These are phyloP conservation scores for Ophthalmolycus amberensis DNA, from an alignment of 2,113 vertebrate genomes.

Conservation along the genomic window DNA sequence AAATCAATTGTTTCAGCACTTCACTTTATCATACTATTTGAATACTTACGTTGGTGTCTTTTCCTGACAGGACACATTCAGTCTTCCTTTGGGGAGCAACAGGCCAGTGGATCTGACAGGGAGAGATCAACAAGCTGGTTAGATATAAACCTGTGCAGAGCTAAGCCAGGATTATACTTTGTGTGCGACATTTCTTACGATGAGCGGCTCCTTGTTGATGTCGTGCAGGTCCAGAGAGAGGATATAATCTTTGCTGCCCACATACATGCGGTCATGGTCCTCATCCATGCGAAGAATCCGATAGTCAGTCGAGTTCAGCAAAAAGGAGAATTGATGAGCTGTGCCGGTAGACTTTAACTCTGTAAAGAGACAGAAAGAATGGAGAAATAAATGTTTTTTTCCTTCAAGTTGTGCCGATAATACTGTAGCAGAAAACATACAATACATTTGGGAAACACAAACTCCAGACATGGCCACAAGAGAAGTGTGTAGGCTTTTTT, in stretches of 20 bases:
- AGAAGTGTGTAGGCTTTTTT: slow-evolving; percentile 51
- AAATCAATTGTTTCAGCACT: not conserved
- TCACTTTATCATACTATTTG: not conserved
- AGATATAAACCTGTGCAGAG: slow-evolving; percentile 14
- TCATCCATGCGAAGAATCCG: slow-evolving; percentile 97
- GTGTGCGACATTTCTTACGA: slow-evolving; percentile 85
- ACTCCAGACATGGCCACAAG: slow-evolving; percentile 42
- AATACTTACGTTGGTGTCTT: slow-evolving; percentile 94
- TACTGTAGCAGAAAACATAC: slow-evolving; percentile 38
- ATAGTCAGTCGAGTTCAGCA: slow-evolving; percentile 97
- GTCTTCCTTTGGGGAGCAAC: slow-evolving; percentile 93
- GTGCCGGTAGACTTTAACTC: slow-evolving; percentile 95
- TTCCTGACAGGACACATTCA: slow-evolving; percentile 96
- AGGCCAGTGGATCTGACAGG: slow-evolving; percentile 94
- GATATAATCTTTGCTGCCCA: slow-evolving; percentile 98
- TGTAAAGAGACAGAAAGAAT: slow-evolving; percentile 59
- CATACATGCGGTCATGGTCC: slow-evolving; percentile 99
- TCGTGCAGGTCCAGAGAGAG: slow-evolving; percentile 97
- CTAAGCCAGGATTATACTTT: not conserved
- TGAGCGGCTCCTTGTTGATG: slow-evolving; percentile 98
- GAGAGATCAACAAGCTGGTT: slow-evolving; percentile 40
- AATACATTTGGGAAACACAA: slow-evolving; percentile 46
- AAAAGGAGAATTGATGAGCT: slow-evolving; percentile 95
- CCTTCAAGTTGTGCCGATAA: slow-evolving; percentile 30
- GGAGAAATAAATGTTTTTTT: slow-evolving; percentile 43